phyloP scores from a whole-genome alignment of 2,888 invertebrate genomes.

The Leptothorax acervorum region DNA sequence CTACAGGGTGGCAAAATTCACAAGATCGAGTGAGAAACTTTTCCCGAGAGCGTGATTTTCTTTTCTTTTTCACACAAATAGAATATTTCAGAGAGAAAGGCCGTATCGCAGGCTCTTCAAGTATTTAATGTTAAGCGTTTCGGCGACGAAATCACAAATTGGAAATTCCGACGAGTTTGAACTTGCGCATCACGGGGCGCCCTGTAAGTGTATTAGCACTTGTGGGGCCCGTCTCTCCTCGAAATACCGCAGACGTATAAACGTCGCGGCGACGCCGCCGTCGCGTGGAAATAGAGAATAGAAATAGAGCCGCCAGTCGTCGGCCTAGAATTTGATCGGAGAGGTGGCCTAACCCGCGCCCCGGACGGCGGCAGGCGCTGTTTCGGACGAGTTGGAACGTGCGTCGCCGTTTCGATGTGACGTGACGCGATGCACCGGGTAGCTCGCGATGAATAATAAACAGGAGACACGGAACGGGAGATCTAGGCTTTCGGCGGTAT shows the following conservation, averaged over 20 bases:
- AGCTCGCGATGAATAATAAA: conserved; percentile 51
- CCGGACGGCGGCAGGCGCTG: conserved; percentile 55
- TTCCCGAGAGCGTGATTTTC: background rate
- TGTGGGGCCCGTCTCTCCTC: conserved; percentile 57
- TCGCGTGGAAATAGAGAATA: conserved; percentile 78
- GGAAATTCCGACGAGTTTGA: background rate
- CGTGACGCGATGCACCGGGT: conserved; percentile 24
- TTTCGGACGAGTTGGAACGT: conserved; percentile 59
- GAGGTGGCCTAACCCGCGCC: conserved; percentile 63
- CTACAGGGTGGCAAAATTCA: background rate
- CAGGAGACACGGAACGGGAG: background rate
- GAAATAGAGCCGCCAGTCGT: conserved; percentile 72
- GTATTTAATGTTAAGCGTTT: background rate
- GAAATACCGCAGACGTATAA: conserved; percentile 84
- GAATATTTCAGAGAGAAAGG: background rate
- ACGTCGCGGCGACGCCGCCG: conserved; percentile 79
- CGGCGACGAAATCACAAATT: background rate
- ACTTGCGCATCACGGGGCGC: conserved; percentile 5
- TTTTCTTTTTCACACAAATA: background rate
- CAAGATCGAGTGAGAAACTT: background rate
- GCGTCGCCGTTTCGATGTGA: conserved; percentile 51
- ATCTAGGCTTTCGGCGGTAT: conserved; percentile 36
- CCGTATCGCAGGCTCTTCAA: background rate
- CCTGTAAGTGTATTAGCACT: background rate
- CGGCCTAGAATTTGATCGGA: conserved; percentile 80